A percentile compares a stretch with the other conserved stretches of the same genome.
Conservation (phyloP, 2,113 vertebrate genomes). For the Craseonycteris thonglongyai region DNA sequence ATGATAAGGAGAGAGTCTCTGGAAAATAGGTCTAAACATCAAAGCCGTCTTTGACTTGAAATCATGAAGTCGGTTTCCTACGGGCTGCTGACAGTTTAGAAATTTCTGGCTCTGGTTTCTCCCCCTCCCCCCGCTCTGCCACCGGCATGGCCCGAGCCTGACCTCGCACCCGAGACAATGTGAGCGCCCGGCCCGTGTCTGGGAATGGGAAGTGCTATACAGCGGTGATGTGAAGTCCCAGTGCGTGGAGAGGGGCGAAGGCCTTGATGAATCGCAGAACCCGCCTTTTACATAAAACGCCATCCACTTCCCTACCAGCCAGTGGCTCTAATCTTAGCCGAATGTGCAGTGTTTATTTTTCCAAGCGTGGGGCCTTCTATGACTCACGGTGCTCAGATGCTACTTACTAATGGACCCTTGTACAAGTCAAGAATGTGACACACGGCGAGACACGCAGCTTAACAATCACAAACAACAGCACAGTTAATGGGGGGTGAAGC, state of each 20-base stretch:
- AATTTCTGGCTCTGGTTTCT: fast-evolving
- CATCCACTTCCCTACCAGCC: background rate
- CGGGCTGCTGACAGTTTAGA: background rate
- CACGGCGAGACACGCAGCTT: background rate
- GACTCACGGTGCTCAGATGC: slow-evolving; percentile 35
- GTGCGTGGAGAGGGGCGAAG: background rate
- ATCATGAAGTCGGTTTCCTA: background rate
- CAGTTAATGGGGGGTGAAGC: slow-evolving; percentile 65
- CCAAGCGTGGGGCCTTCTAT: slow-evolving; percentile 42
- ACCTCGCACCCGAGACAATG: fast-evolving
- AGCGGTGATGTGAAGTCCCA: background rate
- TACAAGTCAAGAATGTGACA: slow-evolving; percentile 36
- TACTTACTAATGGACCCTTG: slow-evolving; percentile 54
- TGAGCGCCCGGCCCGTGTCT: background rate
- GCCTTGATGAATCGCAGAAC: slow-evolving; percentile 40
- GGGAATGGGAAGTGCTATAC: fast-evolving
- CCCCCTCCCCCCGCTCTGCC: background rate
- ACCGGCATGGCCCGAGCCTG: fast-evolving
- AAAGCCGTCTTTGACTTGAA: background rate
- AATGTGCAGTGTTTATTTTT: slow-evolving; percentile 67
- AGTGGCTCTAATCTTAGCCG: slow-evolving; percentile 52
- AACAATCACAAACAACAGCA: slow-evolving; percentile 46
- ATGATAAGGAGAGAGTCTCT: background rate
- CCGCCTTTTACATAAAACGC: slow-evolving; percentile 23
- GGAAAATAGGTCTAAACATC: background rate